Percentiles rank a stretch among this genome's conserved stretches.
Conservation (phyloP, 1,140 invertebrate genomes). For the Choristoneura fumiferana region DNA sequence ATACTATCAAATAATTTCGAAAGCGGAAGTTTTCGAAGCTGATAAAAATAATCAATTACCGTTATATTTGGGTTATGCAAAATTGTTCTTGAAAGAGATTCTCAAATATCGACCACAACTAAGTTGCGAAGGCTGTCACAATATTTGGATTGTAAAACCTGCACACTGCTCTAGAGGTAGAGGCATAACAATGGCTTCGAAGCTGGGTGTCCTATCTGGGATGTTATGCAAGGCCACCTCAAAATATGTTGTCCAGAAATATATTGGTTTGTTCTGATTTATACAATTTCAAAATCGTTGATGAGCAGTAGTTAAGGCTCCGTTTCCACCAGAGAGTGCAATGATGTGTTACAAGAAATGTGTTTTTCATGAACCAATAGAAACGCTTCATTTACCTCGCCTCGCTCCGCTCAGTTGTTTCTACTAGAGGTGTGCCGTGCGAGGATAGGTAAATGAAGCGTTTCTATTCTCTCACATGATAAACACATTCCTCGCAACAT, state of each 20-base stretch:
- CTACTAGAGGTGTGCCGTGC: too few relatives aligned
- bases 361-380: too few relatives aligned
- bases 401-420: too few relatives aligned
- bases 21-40: slow-evolving; percentile 57
- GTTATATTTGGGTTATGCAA: slow-evolving; percentile 76
- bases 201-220: slow-evolving; percentile 83
- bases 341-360: too few relatives aligned
- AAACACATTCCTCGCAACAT: too few relatives aligned
- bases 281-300: slow-evolving; percentile 1
- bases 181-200: slow-evolving; percentile 84
- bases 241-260: slow-evolving; percentile 94
- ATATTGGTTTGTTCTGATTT: slow-evolving; percentile 85
- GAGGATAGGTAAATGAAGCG: too few relatives aligned
- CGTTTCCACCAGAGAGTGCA: too few relatives aligned
- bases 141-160: slow-evolving; percentile 97
- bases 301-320: too few relatives aligned
- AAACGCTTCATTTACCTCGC: too few relatives aligned
- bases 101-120: slow-evolving; percentile 82
- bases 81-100: slow-evolving; percentile 80
- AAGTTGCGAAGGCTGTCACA: slow-evolving; percentile 87
- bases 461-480: too few relatives aligned
- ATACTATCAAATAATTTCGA: slow-evolving; percentile 73
- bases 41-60: slow-evolving; percentile 71
- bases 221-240: slow-evolving; percentile 73
- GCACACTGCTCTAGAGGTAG: slow-evolving; percentile 90